Percentiles rank a stretch among this genome's conserved stretches.
phyloP scores from a whole-genome alignment of 2,113 vertebrate genomes.

The Himantopus leucocephalus region DNA sequence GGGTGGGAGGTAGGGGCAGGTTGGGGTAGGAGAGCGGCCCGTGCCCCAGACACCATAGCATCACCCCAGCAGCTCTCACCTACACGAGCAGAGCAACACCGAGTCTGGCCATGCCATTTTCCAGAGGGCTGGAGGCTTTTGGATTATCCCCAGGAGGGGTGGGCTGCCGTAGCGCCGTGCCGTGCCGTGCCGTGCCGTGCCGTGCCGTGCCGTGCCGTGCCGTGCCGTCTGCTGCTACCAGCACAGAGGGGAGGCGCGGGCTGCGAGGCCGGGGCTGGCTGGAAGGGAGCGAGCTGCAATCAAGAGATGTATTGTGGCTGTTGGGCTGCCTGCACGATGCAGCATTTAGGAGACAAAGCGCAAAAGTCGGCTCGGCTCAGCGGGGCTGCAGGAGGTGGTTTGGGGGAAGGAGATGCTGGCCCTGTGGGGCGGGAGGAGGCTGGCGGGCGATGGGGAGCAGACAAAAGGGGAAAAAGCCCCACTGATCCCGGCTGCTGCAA shows the following conservation, averaged over 20 bases:
- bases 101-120: rapidly evolving
- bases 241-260: rapidly evolving
- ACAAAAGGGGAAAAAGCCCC: not conserved
- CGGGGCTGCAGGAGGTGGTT: not conserved
- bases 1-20: no score
- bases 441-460: not conserved
- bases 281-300: not conserved
- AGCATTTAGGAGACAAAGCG: not conserved
- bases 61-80: not conserved
- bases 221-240: not conserved
- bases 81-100: rapidly evolving
- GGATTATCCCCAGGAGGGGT: not conserved
- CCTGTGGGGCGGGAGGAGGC: not conserved
- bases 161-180: not conserved
- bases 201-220: not conserved
- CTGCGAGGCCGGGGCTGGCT: not conserved
- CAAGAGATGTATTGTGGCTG: not conserved
- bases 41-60: rapidly evolving
- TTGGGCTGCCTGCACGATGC: not conserved
- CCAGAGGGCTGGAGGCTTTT: not conserved
- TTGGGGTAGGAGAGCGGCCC: not conserved
- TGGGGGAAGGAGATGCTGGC: not conserved
- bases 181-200: not conserved
- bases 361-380: not conserved
- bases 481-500: not conserved